phyloP scores from a whole-genome alignment of 2,888 invertebrate species.

The Drosophila cognata region DNA sequence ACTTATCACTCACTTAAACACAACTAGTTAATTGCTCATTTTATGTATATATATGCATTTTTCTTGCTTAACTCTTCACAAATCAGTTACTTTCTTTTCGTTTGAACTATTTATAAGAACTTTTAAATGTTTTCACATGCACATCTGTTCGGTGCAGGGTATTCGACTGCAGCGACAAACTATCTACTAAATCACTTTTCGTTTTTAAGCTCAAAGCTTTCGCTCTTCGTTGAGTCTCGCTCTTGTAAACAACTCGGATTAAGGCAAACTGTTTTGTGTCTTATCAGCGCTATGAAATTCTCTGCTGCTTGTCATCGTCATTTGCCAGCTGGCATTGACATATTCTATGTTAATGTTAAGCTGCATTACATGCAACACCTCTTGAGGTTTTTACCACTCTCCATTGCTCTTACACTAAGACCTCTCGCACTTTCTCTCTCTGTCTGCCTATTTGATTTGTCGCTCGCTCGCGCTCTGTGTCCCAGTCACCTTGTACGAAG shows the following conservation, averaged over 20 bases:
- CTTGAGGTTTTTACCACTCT: constrained; percentile 20
- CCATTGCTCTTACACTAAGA: constrained; percentile 1
- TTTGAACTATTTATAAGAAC: not conserved
- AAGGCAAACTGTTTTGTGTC: constrained; percentile 40
- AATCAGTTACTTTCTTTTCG: not conserved
- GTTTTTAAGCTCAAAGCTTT: constrained; percentile 24
- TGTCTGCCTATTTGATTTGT: not conserved
- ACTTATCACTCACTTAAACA: no score
- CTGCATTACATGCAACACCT: constrained; percentile 24
- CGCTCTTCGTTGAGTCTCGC: constrained; percentile 25
- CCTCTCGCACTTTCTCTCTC: not conserved
- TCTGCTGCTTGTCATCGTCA: constrained; percentile 34
- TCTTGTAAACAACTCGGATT: constrained; percentile 66
- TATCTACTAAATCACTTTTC: constrained; percentile 9
- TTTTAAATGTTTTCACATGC: not conserved
- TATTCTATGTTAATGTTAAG: constrained; percentile 32
- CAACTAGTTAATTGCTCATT: not conserved
- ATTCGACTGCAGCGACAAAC: constrained; percentile 10
- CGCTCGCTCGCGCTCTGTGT: constrained; percentile 37
- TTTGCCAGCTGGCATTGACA: constrained; percentile 34
- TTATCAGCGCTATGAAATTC: constrained; percentile 47
- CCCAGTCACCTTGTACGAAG: constrained; percentile 87
- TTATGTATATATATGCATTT: not conserved
- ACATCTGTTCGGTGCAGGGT: constrained; percentile 22
- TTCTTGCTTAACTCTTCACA: not conserved